These are phyloP conservation scores for Hydropsyche tenuis DNA, from an alignment of 1,140 invertebrate genomes.

Conservation along the genomic window DNA sequence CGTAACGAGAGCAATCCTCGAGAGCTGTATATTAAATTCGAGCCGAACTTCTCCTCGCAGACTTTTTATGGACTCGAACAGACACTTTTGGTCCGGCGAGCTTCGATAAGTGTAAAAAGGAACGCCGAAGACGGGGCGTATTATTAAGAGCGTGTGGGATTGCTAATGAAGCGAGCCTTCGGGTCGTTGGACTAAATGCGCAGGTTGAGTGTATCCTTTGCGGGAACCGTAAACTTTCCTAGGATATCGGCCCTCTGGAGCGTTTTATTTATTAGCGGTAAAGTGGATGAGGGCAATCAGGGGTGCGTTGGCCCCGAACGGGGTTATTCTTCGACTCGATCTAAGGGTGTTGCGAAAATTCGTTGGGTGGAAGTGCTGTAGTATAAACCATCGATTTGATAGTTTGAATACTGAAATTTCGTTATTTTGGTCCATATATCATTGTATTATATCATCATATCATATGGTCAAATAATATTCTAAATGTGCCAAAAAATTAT, in stretches of 20 bases:
- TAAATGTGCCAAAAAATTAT: too few relatives aligned
- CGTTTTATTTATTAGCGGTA: conserved; percentile 48
- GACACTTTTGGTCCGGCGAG: not conserved
- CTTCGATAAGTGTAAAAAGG: not conserved
- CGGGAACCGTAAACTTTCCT: conserved; percentile 30
- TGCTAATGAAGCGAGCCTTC: conserved; percentile 9
- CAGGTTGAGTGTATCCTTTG: not conserved
- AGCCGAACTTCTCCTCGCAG: not conserved
- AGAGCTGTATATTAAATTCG: conserved; percentile 45
- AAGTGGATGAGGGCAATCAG: conserved; percentile 45
- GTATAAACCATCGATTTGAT: too few relatives aligned
- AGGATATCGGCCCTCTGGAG: conserved; percentile 30
- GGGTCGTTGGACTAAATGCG: not conserved
- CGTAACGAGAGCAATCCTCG: conserved; percentile 33
- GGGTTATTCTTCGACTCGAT: too few relatives aligned
- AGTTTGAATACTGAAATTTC: too few relatives aligned
- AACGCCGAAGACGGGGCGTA: not conserved
- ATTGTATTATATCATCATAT: too few relatives aligned
- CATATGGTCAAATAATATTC: too few relatives aligned
- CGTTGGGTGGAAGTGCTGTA: too few relatives aligned
- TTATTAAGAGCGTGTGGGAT: not conserved
- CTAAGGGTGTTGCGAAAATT: too few relatives aligned
- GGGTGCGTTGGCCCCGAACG: conserved; percentile 25
- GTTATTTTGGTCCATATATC: too few relatives aligned
- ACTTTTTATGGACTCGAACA: not conserved